Conservation (phyloP, 1,140 invertebrate genomes). For the Ceratina australensis region DNA sequence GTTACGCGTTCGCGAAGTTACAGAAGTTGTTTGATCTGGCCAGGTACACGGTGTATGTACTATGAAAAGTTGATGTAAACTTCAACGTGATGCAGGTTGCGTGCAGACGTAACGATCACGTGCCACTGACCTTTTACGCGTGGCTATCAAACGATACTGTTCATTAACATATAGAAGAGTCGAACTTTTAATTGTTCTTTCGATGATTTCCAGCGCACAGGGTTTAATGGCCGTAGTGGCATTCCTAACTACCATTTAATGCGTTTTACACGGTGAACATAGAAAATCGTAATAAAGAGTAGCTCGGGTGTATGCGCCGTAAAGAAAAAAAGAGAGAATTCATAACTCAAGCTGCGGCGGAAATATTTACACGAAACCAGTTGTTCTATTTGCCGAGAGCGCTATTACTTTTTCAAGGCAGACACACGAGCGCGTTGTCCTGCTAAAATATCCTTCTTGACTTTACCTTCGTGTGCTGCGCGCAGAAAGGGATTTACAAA, state of each 20-base stretch:
- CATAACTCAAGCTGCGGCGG: not conserved
- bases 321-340: not conserved
- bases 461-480: not conserved
- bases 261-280: no score
- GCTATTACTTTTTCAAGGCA: slow-evolving; percentile 1
- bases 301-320: not conserved
- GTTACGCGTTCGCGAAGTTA: not conserved
- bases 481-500: not conserved
- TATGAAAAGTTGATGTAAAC: slow-evolving; percentile 5
- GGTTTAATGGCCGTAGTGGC: no score
- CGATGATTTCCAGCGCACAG: no score
- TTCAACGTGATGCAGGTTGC: not conserved
- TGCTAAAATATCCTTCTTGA: not conserved
- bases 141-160: not conserved
- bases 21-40: not conserved
- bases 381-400: not conserved
- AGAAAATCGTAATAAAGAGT: not conserved
- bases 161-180: no score
- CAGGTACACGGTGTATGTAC: not conserved
- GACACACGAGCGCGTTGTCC: not conserved
- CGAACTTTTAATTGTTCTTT: no score
- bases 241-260: no score
- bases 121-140: not conserved
- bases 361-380: not conserved
- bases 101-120: not conserved